Base-by-base conservation (phyloP, 2,888 invertebrate genomes). In the Palloptera scutellata region DNA sequence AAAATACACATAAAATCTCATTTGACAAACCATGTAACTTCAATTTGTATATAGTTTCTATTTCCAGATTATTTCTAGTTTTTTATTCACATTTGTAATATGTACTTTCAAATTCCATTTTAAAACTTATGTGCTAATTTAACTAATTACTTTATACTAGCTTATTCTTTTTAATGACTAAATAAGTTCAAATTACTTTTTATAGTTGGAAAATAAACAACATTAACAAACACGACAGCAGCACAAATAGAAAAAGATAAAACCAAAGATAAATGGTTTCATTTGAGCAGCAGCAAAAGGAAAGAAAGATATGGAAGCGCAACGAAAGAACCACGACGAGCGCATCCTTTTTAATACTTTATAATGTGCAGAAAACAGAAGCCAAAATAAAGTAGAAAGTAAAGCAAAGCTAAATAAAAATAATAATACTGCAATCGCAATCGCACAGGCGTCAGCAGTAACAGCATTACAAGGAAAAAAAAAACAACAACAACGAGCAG, bases 211-310 rank as follows among this genome's bases (percentile, higher is more conserved):
- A 63, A 62, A 67, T 70, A 60, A 43, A 65, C 17, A 64, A 64
- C 64, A 55, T 54, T 55, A 69, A 59, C 53, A 67, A 69, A 66
- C 30, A 64, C 54, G 30, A 69, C 64, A 62, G 40, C 57, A 66
- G 45, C 52, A 45, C 40, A 41, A 57, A 61, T 43, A 43, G 59
- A 48, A 48, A 64, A 53, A 52, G 55, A 48, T 61, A 67, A 61
- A 66, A 30, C 72, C 68, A 67, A 67, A 71, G 68, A 73, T 69
- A 71, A 71, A 70, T 70, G 69, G 61, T 67, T 68, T 64, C 65
- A 70, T 64, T 69, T 64, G 42, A 52, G 58, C 45, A 64, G 60
- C 67, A 30, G 60, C 51, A 52, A 54, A 61, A 64, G 30, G 5
- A 41, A 67, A 62, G 57, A 67, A 64, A 48, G 69, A 69, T 60